A percentile compares a stretch with the other conserved stretches of the same genome.
These are phyloP conservation scores for Poeciliopsis turrubarensis DNA, from an alignment of 2,113 vertebrate species.

Conservation along the genomic window DNA sequence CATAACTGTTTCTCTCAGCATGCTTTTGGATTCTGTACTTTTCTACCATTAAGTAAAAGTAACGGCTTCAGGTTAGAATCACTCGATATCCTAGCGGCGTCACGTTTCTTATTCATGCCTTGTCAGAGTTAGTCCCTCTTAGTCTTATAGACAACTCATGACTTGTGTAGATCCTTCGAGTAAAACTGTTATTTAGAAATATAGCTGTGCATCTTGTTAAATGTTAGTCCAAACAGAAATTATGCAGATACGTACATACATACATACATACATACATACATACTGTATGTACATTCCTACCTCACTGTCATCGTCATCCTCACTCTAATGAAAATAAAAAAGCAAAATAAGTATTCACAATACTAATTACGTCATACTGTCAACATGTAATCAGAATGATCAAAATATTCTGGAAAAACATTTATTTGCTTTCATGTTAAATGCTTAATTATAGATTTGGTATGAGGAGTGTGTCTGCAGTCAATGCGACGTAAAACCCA, in stretches of 20 bases:
- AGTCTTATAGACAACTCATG: constrained; percentile 11
- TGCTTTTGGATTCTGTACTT: constrained; percentile 13
- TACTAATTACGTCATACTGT: not conserved
- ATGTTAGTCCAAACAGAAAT: constrained; percentile 29
- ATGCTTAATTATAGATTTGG: not conserved
- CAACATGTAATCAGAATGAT: not conserved
- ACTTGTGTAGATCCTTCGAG: constrained; percentile 8
- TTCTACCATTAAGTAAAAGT: constrained; percentile 35
- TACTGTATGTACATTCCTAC: constrained; percentile 37
- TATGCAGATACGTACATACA: constrained; percentile 38
- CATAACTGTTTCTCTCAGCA: constrained; percentile 11
- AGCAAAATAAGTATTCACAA: not conserved
- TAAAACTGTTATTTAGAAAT: constrained; percentile 26
- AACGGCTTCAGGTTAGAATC: not conserved
- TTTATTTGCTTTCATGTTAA: not conserved
- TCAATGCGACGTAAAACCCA: not conserved
- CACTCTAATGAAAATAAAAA: constrained; percentile 80
- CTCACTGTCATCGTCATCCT: constrained; percentile 91
- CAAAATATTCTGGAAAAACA: not conserved
- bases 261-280: not conserved
- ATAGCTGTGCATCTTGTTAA: constrained; percentile 1
- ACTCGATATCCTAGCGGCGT: constrained; percentile 1
- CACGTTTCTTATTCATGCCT: constrained; percentile 44
- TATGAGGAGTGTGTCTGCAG: too few relatives aligned
- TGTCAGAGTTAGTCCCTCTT: constrained; percentile 15